These are phyloP conservation scores for Drosophila paulistorum DNA, from an alignment of 1,140 invertebrate genomes.

Conservation along the genomic window DNA sequence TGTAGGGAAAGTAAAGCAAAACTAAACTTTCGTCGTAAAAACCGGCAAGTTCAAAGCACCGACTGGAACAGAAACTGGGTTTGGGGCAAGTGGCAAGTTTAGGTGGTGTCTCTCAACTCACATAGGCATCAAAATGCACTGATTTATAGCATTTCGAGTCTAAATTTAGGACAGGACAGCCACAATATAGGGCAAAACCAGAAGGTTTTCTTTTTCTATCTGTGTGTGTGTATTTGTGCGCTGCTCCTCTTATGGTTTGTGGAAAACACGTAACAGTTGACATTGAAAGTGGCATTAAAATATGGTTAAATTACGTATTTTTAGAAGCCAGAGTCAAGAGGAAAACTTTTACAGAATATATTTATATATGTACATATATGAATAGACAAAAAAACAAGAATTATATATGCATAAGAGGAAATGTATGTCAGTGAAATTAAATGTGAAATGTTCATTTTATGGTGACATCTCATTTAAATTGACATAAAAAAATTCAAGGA, in stretches of 20 bases:
- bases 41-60: conserved; percentile 10
- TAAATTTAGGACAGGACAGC: conserved; percentile 22
- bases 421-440: conserved; percentile 9
- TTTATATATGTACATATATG: neutral
- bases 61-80: conserved; percentile 11
- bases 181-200: conserved; percentile 6
- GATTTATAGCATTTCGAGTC: conserved; percentile 8
- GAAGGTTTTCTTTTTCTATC: neutral
- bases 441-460: conserved; percentile 7
- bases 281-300: conserved; percentile 52
- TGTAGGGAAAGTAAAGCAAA: neutral
- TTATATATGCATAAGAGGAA: neutral
- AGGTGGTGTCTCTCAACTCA: neutral
- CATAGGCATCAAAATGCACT: conserved; percentile 19
- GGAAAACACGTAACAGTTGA: conserved; percentile 43
- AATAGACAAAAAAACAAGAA: neutral
- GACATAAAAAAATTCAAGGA: conserved; percentile 7
- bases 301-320: conserved; percentile 42
- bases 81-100: neutral
- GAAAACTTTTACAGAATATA: neutral
- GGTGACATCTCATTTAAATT: conserved; percentile 3
- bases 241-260: neutral
- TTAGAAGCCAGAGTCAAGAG: conserved; percentile 27
- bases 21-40: conserved; percentile 12
- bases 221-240: too few species aligned